Percentiles rank a stretch among this genome's conserved stretches.
These are phyloP conservation scores for Myotis planiceps DNA, from an alignment of 2,797 vertebrate species.

Conservation along the genomic window DNA sequence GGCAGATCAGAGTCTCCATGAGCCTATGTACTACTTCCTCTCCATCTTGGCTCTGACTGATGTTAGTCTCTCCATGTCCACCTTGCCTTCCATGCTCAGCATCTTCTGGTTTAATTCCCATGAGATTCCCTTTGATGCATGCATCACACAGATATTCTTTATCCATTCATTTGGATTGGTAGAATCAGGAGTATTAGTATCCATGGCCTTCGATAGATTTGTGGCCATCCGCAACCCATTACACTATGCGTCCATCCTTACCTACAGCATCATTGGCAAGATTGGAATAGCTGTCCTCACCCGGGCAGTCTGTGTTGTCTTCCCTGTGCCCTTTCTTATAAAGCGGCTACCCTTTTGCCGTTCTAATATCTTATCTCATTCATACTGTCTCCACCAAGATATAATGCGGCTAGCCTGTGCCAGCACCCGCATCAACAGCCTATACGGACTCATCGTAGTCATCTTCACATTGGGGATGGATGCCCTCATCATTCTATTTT, in stretches of 20 bases:
- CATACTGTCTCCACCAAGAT: constrained; percentile 85
- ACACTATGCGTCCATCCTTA: constrained; percentile 64
- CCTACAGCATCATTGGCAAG: constrained; percentile 42
- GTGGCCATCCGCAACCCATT: constrained; percentile 78
- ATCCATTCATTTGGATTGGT: constrained; percentile 83
- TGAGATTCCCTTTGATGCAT: constrained; percentile 62
- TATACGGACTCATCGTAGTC: constrained; percentile 72
- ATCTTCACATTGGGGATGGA: constrained; percentile 69
- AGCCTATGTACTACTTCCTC: constrained; percentile 72
- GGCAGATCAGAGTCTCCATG: constrained; percentile 60
- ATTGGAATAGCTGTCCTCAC: constrained; percentile 37
- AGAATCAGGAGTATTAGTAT: constrained; percentile 83
- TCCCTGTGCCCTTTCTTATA: constrained; percentile 73
- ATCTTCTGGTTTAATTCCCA: constrained; percentile 65
- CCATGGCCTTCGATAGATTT: constrained; percentile 89
- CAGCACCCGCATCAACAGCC: constrained; percentile 75
- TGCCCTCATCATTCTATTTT: constrained; percentile 71
- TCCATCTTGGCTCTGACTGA: constrained; percentile 67
- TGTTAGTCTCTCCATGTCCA: constrained; percentile 67
- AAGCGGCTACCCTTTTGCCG: constrained; percentile 63
- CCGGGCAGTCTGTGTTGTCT: constrained; percentile 25
- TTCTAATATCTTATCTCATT: constrained; percentile 80
- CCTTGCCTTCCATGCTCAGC: constrained; percentile 61
- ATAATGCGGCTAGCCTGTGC: constrained; percentile 81
- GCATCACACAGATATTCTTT: constrained; percentile 82